These are phyloP conservation scores for Acrobasis consociella DNA, from an alignment of 2,888 invertebrate species.

Conservation along the genomic window DNA sequence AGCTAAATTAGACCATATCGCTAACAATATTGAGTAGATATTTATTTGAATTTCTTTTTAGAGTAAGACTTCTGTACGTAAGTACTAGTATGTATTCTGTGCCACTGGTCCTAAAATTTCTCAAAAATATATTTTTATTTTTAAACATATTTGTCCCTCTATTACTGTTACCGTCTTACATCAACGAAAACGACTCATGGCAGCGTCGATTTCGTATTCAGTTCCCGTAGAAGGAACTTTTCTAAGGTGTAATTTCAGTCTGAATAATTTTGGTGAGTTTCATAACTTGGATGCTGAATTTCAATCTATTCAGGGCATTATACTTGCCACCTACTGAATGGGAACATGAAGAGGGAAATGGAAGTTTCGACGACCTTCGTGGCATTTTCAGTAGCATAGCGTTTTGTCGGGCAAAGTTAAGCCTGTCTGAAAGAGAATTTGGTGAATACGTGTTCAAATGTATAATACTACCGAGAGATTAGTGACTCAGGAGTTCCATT, in stretches of 20 bases:
- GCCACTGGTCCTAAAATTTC: background rate
- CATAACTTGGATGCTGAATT: slow-evolving; percentile 31
- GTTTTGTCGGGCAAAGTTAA: no score
- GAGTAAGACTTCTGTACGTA: no score
- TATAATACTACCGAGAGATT: no score
- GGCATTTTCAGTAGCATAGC: background rate
- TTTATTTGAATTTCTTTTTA: no score
- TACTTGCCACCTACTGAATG: background rate
- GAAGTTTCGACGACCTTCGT: background rate
- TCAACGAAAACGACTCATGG: slow-evolving; percentile 8
- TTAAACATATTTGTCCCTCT: background rate
- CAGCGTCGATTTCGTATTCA: slow-evolving; percentile 28
- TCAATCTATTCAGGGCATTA: slow-evolving; percentile 6
- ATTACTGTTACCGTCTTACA: background rate
- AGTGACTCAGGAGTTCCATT: no score
- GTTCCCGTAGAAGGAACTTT: slow-evolving; percentile 40
- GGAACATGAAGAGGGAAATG: background rate
- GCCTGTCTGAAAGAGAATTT: no score
- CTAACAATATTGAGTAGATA: no score
- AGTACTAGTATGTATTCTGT: no score
- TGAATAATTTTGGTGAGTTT: slow-evolving; percentile 50
- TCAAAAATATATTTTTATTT: background rate
- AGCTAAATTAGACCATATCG: no score
- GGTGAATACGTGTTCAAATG: no score
- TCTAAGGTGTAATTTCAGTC: slow-evolving; percentile 52